These are phyloP conservation scores for Capra hircus DNA, from an alignment of 2,113 vertebrate genomes.

Conservation along the genomic window DNA sequence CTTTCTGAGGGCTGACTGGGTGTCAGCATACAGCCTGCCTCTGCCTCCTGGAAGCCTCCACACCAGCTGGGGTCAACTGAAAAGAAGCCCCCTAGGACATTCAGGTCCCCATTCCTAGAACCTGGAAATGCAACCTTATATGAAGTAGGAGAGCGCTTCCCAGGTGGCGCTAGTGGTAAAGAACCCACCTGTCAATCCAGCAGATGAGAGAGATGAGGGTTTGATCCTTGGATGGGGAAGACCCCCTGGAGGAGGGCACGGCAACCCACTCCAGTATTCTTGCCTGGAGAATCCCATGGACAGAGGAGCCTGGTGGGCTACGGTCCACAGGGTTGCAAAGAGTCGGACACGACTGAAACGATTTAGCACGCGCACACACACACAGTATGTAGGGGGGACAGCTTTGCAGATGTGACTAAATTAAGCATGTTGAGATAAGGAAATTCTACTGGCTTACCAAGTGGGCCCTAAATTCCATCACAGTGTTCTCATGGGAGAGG, in stretches of 20 bases:
- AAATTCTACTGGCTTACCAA: not conserved
- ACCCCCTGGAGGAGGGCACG: not conserved
- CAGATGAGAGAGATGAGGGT: not conserved
- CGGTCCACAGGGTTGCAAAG: not conserved
- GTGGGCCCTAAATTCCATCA: not conserved
- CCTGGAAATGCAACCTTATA: not conserved
- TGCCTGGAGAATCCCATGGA: not conserved
- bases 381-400: not conserved
- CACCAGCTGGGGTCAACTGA: not conserved
- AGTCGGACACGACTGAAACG: accelerated
- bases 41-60: not conserved
- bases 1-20: not conserved
- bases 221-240: not conserved
- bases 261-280: not conserved
- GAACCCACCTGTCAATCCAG: not conserved
- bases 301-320: not conserved
- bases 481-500: not conserved
- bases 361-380: not conserved
- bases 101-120: not conserved
- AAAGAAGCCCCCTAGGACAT: not conserved
- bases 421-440: not conserved
- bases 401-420: not conserved
- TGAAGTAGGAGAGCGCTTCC: not conserved
- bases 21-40: not conserved
- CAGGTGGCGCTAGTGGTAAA: not conserved